phyloP scores from a whole-genome alignment of 92 coral and sea anemone genomes.

The Desmophyllum pertusum region DNA sequence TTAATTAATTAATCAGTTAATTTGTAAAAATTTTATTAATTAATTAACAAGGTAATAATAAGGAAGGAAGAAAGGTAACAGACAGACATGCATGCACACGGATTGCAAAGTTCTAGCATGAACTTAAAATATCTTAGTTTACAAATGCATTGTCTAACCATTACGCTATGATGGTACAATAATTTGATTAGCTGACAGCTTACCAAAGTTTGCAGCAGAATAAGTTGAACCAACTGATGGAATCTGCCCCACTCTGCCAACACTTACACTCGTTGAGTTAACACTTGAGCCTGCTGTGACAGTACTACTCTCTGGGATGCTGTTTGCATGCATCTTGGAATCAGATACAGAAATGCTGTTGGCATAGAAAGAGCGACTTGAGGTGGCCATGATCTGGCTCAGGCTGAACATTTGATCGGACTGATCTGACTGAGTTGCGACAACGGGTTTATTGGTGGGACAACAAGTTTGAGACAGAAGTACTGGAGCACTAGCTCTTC shows the following conservation, averaged over 20 bases:
- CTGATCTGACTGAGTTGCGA: background rate
- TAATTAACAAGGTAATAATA: no score
- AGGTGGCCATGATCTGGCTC: background rate
- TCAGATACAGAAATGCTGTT: background rate
- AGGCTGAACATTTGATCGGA: no score
- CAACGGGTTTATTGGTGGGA: background rate
- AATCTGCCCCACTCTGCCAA: background rate
- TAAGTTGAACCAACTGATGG: background rate
- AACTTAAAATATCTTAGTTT: no score
- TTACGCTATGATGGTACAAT: background rate
- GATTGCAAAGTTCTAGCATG: no score
- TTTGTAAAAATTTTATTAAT: no score
- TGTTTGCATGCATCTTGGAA: background rate
- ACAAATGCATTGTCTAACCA: no score
- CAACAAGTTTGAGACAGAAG: background rate
- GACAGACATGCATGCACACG: background rate
- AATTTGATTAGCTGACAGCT: background rate
- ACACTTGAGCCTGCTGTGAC: background rate
- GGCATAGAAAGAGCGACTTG: background rate
- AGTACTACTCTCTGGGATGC: background rate
- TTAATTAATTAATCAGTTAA: no score
- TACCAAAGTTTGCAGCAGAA: conserved; percentile 7
- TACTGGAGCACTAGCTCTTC: background rate
- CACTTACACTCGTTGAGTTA: background rate
- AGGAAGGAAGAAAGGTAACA: no score